Evolutionary conservation across 1,140 invertebrate species (phyloP).

Genomic region (Macrobrachium rosenbergii): DNA sequence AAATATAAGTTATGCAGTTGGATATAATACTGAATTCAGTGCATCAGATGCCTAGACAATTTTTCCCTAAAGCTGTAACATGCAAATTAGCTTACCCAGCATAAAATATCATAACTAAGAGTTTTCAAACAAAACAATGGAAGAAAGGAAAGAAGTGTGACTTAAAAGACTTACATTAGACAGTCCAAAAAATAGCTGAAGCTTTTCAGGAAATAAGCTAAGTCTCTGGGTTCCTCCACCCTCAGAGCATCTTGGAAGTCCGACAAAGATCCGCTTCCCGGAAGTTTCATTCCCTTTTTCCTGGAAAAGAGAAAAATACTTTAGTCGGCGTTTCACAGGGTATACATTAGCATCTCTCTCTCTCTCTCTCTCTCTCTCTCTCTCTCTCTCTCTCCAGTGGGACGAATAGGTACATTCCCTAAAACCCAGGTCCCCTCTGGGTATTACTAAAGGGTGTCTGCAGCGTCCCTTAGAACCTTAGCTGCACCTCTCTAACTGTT

Average conservation of each 20-base stretch:
- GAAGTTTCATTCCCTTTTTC: constrained; percentile 68
- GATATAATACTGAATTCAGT: no score
- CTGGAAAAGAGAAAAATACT: constrained; percentile 50
- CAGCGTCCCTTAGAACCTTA: background rate
- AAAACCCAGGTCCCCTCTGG: no score
- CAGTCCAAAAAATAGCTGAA: constrained; percentile 72
- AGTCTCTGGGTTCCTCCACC: constrained; percentile 68
- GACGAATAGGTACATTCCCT: no score
- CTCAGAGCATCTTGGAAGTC: constrained; percentile 68
- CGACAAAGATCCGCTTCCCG: constrained; percentile 69
- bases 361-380: background rate
- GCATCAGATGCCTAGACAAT: no score
- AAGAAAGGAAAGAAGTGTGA: background rate
- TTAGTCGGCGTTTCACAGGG: background rate
- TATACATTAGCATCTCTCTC: background rate
- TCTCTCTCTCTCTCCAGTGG: no score
- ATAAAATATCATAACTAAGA: background rate
- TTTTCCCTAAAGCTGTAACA: no score
- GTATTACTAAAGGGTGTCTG: no score
- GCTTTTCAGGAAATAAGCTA: constrained; percentile 70
- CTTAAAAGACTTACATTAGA: constrained; percentile 69
- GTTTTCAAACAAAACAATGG: background rate
- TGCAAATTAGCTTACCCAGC: no score
- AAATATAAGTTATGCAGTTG: no score
- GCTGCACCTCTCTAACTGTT: no score